Evolutionary conservation across 2,113 vertebrate species (phyloP), one percentile per base, ranked within the genome.

Genomic region (Cebus imitator): DNA sequence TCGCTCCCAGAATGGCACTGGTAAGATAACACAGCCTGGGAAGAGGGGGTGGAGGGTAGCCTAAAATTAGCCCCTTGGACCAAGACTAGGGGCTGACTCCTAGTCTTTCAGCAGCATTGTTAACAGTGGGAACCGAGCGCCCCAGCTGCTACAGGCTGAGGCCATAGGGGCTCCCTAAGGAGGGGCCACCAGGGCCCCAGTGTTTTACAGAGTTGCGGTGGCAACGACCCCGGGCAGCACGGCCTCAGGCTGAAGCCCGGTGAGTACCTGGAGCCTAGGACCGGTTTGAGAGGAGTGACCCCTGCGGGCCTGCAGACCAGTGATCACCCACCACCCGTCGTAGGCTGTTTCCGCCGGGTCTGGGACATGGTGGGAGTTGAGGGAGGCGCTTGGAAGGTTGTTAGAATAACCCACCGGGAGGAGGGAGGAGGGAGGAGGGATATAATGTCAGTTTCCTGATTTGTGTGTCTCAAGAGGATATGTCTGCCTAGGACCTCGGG

Each of bases 21-120:
- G 94, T 97, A 97, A 97, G 87, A 98, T 97, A 96, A 97, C 76
- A 96, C 91, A 17, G 68, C 64, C 55, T 11, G 16, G 87, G 52
- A 55, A 78, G 37, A 10, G 32, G 32, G 81, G 61, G 87, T 10
- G 23, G 21, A 95, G 87, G 30, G 35, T 78, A 94, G 20, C 84
- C 97, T 97, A 98, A 96, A 97, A 97, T 97, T 98, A 98, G 88
- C 75, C 84, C 61, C 64, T 50, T 87, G 86, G 43, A 94, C 45
- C 89, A 94, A 94, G 72, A 50, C 76, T 58, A 72, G 40, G 70
- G n/a, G 11, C 52, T 6, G 61, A 96, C 8, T 17, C 57, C 21
- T 91, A 90, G 80, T 45, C 52, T 93, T 90, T 91, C 83, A 17
- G 37, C 3, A 0, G 50, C 68, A 27, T 85, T 90, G 76, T 76